Base-by-base conservation (phyloP, 2,888 invertebrate genomes). In the Platynereis dumerilii region DNA sequence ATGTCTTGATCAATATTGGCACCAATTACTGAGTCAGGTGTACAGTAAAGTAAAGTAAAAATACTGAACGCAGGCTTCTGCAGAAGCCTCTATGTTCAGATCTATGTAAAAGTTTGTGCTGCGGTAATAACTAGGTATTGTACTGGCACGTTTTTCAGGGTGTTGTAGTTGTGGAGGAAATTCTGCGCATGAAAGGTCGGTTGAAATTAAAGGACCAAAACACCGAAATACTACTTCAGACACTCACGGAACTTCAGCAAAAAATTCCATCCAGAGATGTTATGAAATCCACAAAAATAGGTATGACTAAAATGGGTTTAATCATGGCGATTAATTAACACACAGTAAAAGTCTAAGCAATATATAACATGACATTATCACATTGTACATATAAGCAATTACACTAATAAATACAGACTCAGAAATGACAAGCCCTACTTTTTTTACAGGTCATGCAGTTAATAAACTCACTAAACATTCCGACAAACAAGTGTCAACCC, bases 161-260 rank as follows among this genome's bases (percentile, higher is more conserved):
- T 56, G 80, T 80, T 28, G 79, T 80, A n/a, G 78, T 80, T 2
- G 70, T 80, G 3, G 79, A 80, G 64, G 78, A 79, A 22, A 76
- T 80, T 28, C 58, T 72, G 28, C 69, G 74, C 52, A 65, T 74
- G 34, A 79, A 80, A 69, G 71, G 75, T n/a, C 71, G 73, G 28
- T 72, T 80, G n/a, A 70, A 72, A 44, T 60, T 78, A 22, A 65
- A 74, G 42, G 74, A 72, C 28, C 75, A 78, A 57, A 67, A 74
- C 12, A 72, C 68, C 48, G 67, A 72, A 52, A 72, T 76, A 20
- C 69, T 78, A 54, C 34, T 79, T 0, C 65, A 74, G 3, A 70
- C 75, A 59, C 66, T 80, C 15, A 58, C 69, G 44, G 72, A 77
- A 65, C 73, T 80, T 7, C 73, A 72, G 0, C 73, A 76, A 69